Base-by-base conservation (phyloP, 2,113 vertebrate genomes). In the Menidia beryllina region DNA sequence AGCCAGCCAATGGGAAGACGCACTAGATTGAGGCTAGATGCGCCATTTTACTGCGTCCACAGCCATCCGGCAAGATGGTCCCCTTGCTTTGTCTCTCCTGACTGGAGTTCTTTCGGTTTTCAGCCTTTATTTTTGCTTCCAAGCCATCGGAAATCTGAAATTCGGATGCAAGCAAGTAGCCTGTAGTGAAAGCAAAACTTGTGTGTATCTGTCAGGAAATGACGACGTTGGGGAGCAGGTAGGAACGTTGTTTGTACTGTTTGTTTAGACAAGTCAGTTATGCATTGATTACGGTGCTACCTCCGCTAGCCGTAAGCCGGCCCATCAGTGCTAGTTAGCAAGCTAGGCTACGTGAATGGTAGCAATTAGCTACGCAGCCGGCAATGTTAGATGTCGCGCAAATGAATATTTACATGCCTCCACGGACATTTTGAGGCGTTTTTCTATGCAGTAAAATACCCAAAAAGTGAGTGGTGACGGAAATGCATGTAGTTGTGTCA, bases 31-130 rank as follows among this genome's bases (percentile, higher is more conserved):
- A 88, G 90, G 92, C 86, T 90, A 88, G 88, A 93, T 93, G 94
- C 94, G 90, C 94, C 93, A 95, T 94, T 94, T 95, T 94, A 92
- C 88, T 88, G 93, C 93, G 94, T 92, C 91, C 92, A 89, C 64
- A 88, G 91, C 88, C 86, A 93, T 94, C 93, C 86, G 93, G 91
- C 91, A 97, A 97, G 95, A 97, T 96, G 95, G 96, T 96, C 93
- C 93, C 92, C 55, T 82, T 71, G 93, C 86, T 94, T 93, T 94
- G 90, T 95, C 90, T 94, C 50, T 82, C 66, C 79, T 78, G 77
- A 85, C 80, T 77, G 57, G 88, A 91, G 83, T 84, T 85, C 72
- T 84, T 86, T 78, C 78, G 57, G 61, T 76, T 84, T 90, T 94
- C 89, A 78, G 74, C 59, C 72, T 79, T 66, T 55, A 50, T 69